A percentile compares a stretch with the other conserved stretches of the same genome.
These are phyloP conservation scores for Bellardia pandia DNA, from an alignment of 2,888 invertebrate species.

Conservation along the genomic window DNA sequence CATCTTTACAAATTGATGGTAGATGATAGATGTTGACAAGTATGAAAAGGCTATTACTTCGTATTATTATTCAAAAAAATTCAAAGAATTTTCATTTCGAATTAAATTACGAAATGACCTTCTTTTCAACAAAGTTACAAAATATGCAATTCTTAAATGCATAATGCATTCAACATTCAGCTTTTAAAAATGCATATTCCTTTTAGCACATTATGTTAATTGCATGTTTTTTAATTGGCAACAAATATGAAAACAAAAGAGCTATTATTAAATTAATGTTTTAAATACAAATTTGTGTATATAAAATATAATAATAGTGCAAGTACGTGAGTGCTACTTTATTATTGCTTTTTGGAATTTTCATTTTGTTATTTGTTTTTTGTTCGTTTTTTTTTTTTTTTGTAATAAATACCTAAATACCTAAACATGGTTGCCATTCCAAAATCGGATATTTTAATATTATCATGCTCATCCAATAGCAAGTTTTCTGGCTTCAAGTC, in stretches of 20 bases:
- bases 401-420: constrained; percentile 83
- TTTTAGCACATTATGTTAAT: neutral
- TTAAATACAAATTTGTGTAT: neutral
- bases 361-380: constrained; percentile 3
- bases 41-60: no score
- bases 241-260: constrained; percentile 1
- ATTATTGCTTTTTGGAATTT: constrained; percentile 13
- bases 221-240: constrained; percentile 13
- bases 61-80: no score
- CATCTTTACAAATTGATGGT: no score
- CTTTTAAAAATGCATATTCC: neutral
- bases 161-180: no score
- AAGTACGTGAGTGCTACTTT: constrained; percentile 53
- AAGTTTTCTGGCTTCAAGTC: constrained; percentile 99
- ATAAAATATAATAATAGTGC: neutral
- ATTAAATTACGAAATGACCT: no score
- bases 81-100: no score
- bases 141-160: no score
- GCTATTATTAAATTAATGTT: constrained; percentile 14
- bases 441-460: constrained; percentile 98
- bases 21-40: no score
- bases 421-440: constrained; percentile 97
- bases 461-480: constrained; percentile 92
- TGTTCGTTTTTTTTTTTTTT: constrained; percentile 15
- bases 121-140: no score